A percentile compares a stretch with the other conserved stretches of the same genome.
These are phyloP conservation scores for Nowickia ferox DNA, from an alignment of 2,888 invertebrate genomes.

Conservation along the genomic window DNA sequence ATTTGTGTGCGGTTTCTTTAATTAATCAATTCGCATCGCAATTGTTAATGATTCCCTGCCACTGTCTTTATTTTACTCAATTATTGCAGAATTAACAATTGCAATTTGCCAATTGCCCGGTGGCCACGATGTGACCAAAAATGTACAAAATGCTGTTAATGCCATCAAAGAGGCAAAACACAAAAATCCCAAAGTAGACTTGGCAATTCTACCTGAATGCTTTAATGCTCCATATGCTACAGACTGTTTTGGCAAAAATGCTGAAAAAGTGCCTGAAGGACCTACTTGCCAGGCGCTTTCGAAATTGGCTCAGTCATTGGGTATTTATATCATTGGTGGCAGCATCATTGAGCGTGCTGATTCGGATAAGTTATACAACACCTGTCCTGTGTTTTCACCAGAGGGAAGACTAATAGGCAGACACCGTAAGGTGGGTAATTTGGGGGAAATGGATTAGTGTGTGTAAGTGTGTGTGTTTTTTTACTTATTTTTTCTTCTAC, in stretches of 20 bases:
- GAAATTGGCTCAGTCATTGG: conserved; percentile 89
- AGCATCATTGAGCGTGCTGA: conserved; percentile 92
- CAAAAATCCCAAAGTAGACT: conserved; percentile 79
- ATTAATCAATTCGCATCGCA: background rate
- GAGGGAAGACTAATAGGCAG: conserved; percentile 90
- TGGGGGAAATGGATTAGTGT: background rate
- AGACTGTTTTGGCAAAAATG: conserved; percentile 90
- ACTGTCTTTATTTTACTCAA: background rate
- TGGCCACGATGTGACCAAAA: conserved; percentile 74
- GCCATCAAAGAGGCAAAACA: conserved; percentile 76
- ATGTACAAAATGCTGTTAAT: conserved; percentile 76
- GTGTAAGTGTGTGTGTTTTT: background rate
- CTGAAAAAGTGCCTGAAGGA: conserved; percentile 93
- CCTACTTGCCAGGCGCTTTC: conserved; percentile 89
- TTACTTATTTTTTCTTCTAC: background rate
- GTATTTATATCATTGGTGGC: conserved; percentile 93
- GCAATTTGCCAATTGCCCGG: conserved; percentile 77
- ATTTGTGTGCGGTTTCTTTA: conserved; percentile 1
- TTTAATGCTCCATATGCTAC: conserved; percentile 97
- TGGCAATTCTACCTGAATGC: conserved; percentile 92
- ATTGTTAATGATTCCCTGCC: background rate
- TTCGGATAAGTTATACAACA: conserved; percentile 90
- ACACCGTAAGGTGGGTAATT: conserved; percentile 89
- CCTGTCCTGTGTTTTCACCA: conserved; percentile 93
- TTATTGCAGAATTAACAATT: conserved; percentile 76